Conservation (phyloP, 2,888 invertebrate genomes). For the Pristionchus exspectatus region DNA sequence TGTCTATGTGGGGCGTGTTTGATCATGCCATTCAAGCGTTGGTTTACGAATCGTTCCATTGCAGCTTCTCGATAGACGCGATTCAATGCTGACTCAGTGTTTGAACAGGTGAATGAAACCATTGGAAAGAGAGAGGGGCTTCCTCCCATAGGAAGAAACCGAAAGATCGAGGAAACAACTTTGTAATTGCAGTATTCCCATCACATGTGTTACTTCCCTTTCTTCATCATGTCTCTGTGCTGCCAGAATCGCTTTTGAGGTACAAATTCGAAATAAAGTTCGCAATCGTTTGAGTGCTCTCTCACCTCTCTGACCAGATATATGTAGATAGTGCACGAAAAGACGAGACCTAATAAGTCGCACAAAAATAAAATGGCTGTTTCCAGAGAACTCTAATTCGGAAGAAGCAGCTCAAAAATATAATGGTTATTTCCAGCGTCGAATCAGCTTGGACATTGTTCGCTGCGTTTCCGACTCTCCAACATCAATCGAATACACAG, state of each 20-base stretch:
- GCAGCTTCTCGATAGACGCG: constrained; percentile 5
- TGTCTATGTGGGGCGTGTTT: too few relatives aligned
- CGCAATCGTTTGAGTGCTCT: too few relatives aligned
- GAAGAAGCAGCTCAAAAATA: background rate
- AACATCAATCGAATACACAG: constrained; percentile 6
- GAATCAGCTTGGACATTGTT: background rate
- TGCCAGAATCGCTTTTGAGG: constrained; percentile 1
- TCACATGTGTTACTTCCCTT: background rate
- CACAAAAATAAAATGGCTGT: too few relatives aligned
- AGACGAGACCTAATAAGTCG: too few relatives aligned
- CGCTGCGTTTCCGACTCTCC: background rate
- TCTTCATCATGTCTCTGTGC: background rate
- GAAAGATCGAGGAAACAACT: background rate
- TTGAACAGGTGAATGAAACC: constrained; percentile 29
- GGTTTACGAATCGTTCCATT: background rate
- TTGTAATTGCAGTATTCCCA: background rate
- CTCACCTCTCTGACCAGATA: too few relatives aligned
- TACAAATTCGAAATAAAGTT: background rate
- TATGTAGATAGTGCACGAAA: too few relatives aligned
- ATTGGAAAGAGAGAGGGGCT: background rate
- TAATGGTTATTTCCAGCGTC: background rate
- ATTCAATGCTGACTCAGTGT: constrained; percentile 44
- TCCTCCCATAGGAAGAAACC: background rate
- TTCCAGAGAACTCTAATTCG: background rate
- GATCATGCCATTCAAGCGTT: background rate